Evolutionary conservation across 2,888 invertebrate genomes (phyloP).

Genomic region (Drosophila prolongata): DNA sequence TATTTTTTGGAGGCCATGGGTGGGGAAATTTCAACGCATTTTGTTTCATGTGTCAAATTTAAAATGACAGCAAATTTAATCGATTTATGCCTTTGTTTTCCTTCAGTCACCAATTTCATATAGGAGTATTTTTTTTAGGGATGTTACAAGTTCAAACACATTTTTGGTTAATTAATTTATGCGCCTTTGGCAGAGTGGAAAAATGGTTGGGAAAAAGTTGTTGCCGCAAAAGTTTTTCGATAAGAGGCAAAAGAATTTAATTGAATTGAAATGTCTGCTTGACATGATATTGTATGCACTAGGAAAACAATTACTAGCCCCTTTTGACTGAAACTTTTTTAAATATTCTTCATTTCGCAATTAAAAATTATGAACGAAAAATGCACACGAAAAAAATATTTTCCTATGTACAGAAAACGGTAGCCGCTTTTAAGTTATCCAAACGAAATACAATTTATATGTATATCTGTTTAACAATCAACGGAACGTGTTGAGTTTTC

Average conservation of each 20-base stretch:
- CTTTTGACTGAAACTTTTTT: constrained; percentile 15
- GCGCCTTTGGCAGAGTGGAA: constrained; percentile 32
- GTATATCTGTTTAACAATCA: constrained; percentile 35
- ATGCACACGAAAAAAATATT: constrained; percentile 28
- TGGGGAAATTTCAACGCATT: constrained; percentile 46
- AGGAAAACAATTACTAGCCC: constrained; percentile 35
- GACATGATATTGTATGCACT: constrained; percentile 67
- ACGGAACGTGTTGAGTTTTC: constrained; percentile 46
- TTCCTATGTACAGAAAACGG: constrained; percentile 18
- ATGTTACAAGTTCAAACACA: constrained; percentile 4
- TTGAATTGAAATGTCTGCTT: constrained; percentile 79
- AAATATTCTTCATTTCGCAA: constrained; percentile 44
- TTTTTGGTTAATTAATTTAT: constrained; percentile 61
- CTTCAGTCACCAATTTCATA: constrained; percentile 47
- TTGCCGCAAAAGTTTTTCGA: constrained; percentile 43
- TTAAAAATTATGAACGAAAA: constrained; percentile 39
- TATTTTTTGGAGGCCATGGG: constrained; percentile 1
- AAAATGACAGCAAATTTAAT: constrained; percentile 82
- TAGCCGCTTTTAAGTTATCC: constrained; percentile 32
- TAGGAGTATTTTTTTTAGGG: background rate
- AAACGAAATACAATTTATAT: constrained; percentile 38
- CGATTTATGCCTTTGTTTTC: constrained; percentile 77
- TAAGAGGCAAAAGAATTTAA: constrained; percentile 64
- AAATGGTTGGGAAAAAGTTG: constrained; percentile 50
- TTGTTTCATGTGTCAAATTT: constrained; percentile 80